Evolutionary conservation across 2,113 vertebrate species (phyloP).

Genomic region (Brachirus orientalis): DNA sequence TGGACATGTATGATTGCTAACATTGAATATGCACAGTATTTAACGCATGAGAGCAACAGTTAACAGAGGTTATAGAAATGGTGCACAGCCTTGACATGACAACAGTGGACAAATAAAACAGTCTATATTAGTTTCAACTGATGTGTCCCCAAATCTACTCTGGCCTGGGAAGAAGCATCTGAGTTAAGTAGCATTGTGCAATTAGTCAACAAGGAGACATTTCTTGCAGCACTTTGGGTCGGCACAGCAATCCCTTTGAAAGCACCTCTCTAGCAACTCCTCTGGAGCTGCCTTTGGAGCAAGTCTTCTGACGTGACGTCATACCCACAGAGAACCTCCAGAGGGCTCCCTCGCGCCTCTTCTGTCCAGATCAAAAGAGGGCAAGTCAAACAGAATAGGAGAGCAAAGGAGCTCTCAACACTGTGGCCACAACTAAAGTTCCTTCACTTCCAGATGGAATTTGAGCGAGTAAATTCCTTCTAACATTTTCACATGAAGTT

Average conservation of each 20-base stretch:
- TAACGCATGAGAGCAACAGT: constrained; percentile 36
- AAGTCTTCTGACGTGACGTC: constrained; percentile 65
- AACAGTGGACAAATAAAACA: constrained; percentile 56
- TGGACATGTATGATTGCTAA: constrained; percentile 29
- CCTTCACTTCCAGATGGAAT: constrained; percentile 42
- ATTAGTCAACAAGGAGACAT: constrained; percentile 34
- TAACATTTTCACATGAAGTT: constrained; percentile 66
- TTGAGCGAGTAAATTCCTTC: constrained; percentile 42
- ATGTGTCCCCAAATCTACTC: constrained; percentile 19
- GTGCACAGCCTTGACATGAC: constrained; percentile 65
- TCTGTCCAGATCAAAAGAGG: constrained; percentile 72
- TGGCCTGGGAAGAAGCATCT: constrained; percentile 24
- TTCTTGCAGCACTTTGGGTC: constrained; percentile 59
- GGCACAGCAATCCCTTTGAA: constrained; percentile 56
- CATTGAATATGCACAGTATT: constrained; percentile 53
- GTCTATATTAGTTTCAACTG: constrained; percentile 50
- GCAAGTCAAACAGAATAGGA: constrained; percentile 74
- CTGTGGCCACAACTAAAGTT: constrained; percentile 67
- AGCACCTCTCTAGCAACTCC: constrained; percentile 44
- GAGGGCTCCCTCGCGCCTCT: constrained; percentile 63
- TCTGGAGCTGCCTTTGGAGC: constrained; percentile 56
- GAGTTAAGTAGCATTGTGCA: constrained; percentile 23
- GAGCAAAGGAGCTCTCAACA: constrained; percentile 57
- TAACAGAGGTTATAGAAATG: constrained; percentile 59
- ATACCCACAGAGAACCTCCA: constrained; percentile 69